These are phyloP conservation scores for Amblyteles armatorius DNA, from an alignment of 2,888 invertebrate genomes.

Conservation along the genomic window DNA sequence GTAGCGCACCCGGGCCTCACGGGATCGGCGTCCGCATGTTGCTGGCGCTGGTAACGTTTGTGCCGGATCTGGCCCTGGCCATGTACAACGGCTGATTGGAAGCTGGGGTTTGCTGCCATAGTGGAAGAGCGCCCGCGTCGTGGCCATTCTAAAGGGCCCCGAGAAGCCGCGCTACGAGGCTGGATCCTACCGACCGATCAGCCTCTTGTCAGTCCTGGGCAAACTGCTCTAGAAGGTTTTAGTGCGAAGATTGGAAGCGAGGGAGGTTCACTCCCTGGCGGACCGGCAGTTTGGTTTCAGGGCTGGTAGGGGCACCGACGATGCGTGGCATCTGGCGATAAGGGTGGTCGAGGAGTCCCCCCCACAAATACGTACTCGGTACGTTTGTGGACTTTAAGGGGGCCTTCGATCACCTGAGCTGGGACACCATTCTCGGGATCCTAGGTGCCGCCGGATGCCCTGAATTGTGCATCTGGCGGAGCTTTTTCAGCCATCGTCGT, in stretches of 20 bases:
- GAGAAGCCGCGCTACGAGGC: constrained; percentile 29
- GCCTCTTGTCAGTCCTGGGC: not conserved
- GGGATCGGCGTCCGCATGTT: not conserved
- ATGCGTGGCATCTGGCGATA: constrained; percentile 5
- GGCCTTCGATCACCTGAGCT: constrained; percentile 19
- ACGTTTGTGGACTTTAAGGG: not conserved
- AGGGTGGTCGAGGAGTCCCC: constrained; percentile 1
- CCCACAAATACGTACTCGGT: constrained; percentile 7
- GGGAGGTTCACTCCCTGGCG: constrained; percentile 6
- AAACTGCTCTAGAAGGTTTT: not conserved
- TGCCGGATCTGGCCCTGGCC: too few relatives aligned
- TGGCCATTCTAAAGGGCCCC: constrained; percentile 17
- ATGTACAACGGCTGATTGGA: constrained; percentile 16
- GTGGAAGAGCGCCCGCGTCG: constrained; percentile 21
- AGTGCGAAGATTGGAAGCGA: constrained; percentile 6
- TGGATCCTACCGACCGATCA: constrained; percentile 3
- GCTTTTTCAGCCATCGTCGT: not conserved
- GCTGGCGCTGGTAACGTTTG: not conserved
- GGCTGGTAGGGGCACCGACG: constrained; percentile 16
- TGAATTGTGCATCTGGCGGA: constrained; percentile 12
- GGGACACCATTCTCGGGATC: not conserved
- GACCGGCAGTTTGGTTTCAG: constrained; percentile 39
- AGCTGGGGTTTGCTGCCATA: constrained; percentile 33
- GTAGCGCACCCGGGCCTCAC: not conserved
- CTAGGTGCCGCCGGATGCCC: not conserved